phyloP scores from a whole-genome alignment of 2,113 vertebrate genomes.

The Triplophysa siluroides region DNA sequence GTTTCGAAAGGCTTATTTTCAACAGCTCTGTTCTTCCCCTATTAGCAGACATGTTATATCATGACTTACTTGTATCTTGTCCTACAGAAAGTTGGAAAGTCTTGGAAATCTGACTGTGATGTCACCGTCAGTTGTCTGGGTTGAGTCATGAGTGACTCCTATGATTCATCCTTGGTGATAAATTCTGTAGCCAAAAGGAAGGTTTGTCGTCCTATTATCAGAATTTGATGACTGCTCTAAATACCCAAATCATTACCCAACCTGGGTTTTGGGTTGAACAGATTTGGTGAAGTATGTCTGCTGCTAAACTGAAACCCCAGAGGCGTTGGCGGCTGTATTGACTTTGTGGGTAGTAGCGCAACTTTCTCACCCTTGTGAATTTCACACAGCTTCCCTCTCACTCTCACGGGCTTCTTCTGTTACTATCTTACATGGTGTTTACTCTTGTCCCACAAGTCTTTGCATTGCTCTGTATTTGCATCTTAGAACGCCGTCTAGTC shows the following conservation, averaged over 20 bases:
- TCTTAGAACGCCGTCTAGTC: constrained; percentile 42
- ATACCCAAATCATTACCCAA: too few species aligned
- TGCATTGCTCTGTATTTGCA: constrained; percentile 23
- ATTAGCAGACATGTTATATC: neutral
- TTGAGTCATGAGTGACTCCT: neutral
- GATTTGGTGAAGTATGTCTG: too few species aligned
- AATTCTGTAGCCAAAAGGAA: neutral
- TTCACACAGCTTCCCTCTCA: constrained; percentile 29
- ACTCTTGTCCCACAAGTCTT: constrained; percentile 16
- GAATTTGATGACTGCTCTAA: too few species aligned
- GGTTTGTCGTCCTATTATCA: neutral
- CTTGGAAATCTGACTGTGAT: neutral
- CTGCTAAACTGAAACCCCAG: too few species aligned
- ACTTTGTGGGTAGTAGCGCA: constrained; percentile 25
- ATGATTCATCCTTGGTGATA: neutral
- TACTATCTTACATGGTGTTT: constrained; percentile 26
- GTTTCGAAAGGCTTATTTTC: too few species aligned
- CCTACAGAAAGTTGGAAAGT: neutral
- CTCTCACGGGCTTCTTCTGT: neutral
- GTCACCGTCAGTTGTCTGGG: constrained; percentile 1
- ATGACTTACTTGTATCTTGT: neutral
- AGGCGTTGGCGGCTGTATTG: constrained; percentile 6
- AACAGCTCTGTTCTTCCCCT: too few species aligned
- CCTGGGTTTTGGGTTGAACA: too few species aligned
- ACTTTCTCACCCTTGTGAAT: constrained; percentile 14